Conservation (phyloP, 2,113 vertebrate species). For the Otolemur garnettii region DNA sequence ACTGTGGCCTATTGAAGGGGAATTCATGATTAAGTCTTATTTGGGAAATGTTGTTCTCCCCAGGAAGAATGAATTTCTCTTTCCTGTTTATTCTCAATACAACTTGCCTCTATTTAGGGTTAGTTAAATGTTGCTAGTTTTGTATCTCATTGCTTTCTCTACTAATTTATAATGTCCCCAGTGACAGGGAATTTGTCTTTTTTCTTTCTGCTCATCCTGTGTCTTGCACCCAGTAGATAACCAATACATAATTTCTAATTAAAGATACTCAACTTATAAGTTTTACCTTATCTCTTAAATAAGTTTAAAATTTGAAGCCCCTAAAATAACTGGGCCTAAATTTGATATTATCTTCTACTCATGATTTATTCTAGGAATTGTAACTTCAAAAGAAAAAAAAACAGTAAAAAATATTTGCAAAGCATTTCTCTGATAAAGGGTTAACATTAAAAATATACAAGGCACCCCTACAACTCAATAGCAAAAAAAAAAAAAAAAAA, state of each 20-base stretch:
- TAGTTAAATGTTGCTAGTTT: neutral
- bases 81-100: neutral
- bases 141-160: neutral
- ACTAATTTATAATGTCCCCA: neutral
- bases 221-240: neutral
- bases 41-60: neutral
- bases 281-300: neutral
- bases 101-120: neutral
- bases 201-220: neutral
- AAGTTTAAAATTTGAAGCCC: neutral
- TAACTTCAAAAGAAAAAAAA: neutral
- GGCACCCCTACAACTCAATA: neutral
- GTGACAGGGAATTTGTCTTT: neutral
- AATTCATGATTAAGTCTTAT: neutral
- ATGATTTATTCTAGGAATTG: neutral
- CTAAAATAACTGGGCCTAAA: neutral
- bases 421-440: neutral
- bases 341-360: neutral
- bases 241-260: conserved; percentile 1
- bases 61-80: neutral
- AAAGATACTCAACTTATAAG: neutral
- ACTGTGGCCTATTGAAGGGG: neutral
- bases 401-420: conserved; percentile 3
- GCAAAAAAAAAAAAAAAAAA: neutral
- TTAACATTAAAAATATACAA: neutral